These are phyloP conservation scores for Tetrao urogallus DNA, from an alignment of 2,113 vertebrate genomes.

Conservation along the genomic window DNA sequence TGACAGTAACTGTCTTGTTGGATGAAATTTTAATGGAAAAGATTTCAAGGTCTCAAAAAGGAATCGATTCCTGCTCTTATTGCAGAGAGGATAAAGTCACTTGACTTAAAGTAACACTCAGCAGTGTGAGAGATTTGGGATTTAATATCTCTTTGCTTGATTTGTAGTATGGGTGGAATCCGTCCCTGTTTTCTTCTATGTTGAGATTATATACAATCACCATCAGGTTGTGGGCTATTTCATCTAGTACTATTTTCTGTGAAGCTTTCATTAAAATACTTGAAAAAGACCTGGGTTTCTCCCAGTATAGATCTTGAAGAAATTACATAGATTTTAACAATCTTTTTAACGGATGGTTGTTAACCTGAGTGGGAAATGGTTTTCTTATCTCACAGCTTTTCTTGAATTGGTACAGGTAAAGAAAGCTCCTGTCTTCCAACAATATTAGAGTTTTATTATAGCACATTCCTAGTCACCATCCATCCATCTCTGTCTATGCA, in stretches of 20 bases:
- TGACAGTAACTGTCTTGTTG: background rate
- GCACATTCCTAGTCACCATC: background rate
- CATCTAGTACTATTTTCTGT: background rate
- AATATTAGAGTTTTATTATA: background rate
- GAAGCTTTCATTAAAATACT: constrained; percentile 11
- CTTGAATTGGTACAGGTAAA: background rate
- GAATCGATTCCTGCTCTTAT: background rate
- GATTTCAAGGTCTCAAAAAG: background rate
- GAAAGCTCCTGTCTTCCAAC: background rate
- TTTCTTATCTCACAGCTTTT: background rate
- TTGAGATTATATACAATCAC: background rate
- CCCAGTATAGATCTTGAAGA: background rate
- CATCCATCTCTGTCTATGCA: background rate
- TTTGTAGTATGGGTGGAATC: background rate
- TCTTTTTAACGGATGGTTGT: background rate
- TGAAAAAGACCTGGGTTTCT: background rate
- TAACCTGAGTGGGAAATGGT: background rate
- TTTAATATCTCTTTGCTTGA: background rate
- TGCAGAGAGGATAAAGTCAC: background rate
- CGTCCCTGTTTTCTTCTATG: background rate
- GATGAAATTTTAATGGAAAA: background rate
- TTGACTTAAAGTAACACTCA: background rate
- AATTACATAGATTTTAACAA: background rate
- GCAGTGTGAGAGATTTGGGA: background rate
- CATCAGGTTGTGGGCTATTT: background rate